Percentiles rank a stretch among this genome's conserved stretches.
These are phyloP conservation scores for Drosophila virilis DNA, from an alignment of 1,140 invertebrate genomes.

Conservation along the genomic window DNA sequence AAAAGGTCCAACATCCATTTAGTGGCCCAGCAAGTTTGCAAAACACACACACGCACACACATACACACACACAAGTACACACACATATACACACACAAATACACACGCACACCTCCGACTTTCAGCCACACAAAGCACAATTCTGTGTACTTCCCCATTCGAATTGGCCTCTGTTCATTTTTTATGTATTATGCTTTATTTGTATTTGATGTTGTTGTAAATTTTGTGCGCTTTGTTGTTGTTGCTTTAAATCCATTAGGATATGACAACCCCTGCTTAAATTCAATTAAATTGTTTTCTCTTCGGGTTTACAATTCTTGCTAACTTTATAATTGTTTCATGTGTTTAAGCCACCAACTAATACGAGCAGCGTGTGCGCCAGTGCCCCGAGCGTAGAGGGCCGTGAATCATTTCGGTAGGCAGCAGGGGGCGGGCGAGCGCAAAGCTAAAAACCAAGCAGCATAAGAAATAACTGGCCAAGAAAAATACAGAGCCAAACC, in stretches of 20 bases:
- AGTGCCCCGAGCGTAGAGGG: slow-evolving; percentile 2
- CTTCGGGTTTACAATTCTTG: slow-evolving; percentile 81
- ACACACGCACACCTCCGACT: background rate
- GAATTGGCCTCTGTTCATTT: slow-evolving; percentile 37
- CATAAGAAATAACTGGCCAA: slow-evolving; percentile 78
- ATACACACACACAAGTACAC: too few species aligned
- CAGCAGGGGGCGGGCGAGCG: slow-evolving; percentile 24
- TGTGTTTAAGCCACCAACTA: slow-evolving; percentile 77
- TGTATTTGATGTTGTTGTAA: slow-evolving; percentile 62
- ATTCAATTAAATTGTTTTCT: slow-evolving; percentile 83
- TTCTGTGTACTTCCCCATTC: slow-evolving; percentile 13
- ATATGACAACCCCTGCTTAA: slow-evolving; percentile 82
- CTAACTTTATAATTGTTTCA: slow-evolving; percentile 82
- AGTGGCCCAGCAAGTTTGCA: background rate
- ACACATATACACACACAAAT: background rate
- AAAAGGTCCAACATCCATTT: slow-evolving; percentile 3
- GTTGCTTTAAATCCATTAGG: slow-evolving; percentile 82
- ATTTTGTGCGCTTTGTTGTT: slow-evolving; percentile 61
- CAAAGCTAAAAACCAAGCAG: slow-evolving; percentile 73
- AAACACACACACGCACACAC: background rate
- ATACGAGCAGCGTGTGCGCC: slow-evolving; percentile 30
- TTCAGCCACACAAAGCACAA: slow-evolving; percentile 3
- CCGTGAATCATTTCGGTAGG: slow-evolving; percentile 9
- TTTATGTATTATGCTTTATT: slow-evolving; percentile 63
- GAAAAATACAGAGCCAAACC: slow-evolving; percentile 41